Conservation (phyloP, 2,797 vertebrate species). For the Dallia pectoralis region DNA sequence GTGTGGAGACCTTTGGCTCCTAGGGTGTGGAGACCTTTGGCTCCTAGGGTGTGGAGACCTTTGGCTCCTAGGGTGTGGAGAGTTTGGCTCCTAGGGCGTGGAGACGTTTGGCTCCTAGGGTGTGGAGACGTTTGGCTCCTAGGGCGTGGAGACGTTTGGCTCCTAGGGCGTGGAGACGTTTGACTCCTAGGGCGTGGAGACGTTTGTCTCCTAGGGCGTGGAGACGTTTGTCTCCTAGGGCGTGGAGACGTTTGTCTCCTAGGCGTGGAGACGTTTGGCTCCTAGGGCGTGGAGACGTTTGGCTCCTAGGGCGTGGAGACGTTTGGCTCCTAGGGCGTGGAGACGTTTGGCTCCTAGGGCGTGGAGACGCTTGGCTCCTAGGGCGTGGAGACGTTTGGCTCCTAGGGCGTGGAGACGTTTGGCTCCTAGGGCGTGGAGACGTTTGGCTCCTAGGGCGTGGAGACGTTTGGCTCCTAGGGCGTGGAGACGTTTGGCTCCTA, state of each 20-base stretch:
- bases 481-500: constrained; percentile 3
- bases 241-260: constrained; percentile 3
- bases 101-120: constrained; percentile 7
- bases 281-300: constrained; percentile 1
- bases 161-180: constrained; percentile 1
- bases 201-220: constrained; percentile 4
- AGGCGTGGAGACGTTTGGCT: constrained; percentile 5
- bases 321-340: constrained; percentile 4
- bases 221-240: constrained; percentile 7
- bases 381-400: constrained; percentile 4
- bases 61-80: constrained; percentile 2
- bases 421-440: background rate
- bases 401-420: constrained; percentile 1
- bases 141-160: constrained; percentile 3
- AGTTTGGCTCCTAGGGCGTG: constrained; percentile 4
- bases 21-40: background rate
- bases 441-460: constrained; percentile 4
- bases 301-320: background rate
- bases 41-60: background rate
- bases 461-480: constrained; percentile 7
- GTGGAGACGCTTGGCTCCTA: constrained; percentile 2
- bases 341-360: constrained; percentile 7
- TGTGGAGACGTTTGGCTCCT: constrained; percentile 1
- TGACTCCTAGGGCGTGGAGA: background rate
- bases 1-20: constrained; percentile 3